Evolutionary conservation across 92 coral and sea anemone species (phyloP), one percentile per base, ranked within the genome.

Genomic region (Actinernus sp.): DNA sequence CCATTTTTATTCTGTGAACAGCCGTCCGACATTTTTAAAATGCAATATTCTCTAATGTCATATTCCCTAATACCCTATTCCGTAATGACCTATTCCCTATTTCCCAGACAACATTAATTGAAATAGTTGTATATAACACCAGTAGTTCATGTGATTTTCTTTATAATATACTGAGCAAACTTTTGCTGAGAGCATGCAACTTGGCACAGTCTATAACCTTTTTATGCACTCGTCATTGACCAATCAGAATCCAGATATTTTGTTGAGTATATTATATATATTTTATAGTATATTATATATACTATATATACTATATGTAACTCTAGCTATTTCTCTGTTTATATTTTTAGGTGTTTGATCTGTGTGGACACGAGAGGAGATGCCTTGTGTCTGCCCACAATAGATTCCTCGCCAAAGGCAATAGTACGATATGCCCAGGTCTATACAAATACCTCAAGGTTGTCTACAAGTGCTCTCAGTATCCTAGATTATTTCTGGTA

Each of bases 361-460:
- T 94, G 63, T 94, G 98, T 56, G 88, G 91, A 27, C 97, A 96
- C 21, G 97, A 83, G 49, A 75, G 74, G 41, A 71, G 81, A 26
- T 94, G 98, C 59, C 61, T 72, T 3, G 93, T 94, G 18, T 90
- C 98, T 0, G 95, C 92, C 19, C 87, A 88, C 20, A 89, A 84
- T 62, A 73, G 79, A 3, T 87, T 94, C 22, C 58, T 94, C 1
- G 83, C 88, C 2, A 77, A 73, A 49, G 80, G 78, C 36, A 84
- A 86, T 47, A 79, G 89, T 1, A 61, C 78, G 18, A 73, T 94
- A 44, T 94, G 98, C 28, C 98, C 98, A 0, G 91, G 84, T 3
- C 74, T 83, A 2, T 91, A 87, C 61, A 94, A 94, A 38, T 94
- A 94, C 61, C 87, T 92, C 10, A 76, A 74, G 82, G 95, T 94